These are phyloP conservation scores for Collichthys lucidus DNA, from an alignment of 2,113 vertebrate genomes.

Conservation along the genomic window DNA sequence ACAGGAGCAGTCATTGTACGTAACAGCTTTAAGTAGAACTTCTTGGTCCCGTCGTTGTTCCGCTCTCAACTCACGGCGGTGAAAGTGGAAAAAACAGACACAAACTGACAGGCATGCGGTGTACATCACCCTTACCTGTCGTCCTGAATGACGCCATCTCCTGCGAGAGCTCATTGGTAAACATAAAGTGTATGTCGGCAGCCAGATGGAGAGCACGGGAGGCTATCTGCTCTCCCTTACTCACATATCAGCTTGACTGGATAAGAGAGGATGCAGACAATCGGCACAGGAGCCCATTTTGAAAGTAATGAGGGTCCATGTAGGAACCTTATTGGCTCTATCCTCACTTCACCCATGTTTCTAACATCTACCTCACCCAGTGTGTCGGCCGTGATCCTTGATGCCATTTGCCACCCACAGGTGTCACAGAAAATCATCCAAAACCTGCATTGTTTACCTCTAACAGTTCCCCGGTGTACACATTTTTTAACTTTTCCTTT, in stretches of 20 bases:
- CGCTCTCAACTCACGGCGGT: background rate
- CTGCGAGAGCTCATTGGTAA: slow-evolving; percentile 59
- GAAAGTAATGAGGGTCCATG: slow-evolving; percentile 43
- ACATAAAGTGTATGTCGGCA: slow-evolving; percentile 54
- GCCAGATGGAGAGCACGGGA: slow-evolving; percentile 54
- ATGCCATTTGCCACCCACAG: background rate
- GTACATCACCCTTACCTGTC: slow-evolving; percentile 44
- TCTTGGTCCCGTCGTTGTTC: background rate
- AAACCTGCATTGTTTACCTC: slow-evolving; percentile 19
- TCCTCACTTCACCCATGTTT: slow-evolving; percentile 26
- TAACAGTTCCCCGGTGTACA: background rate
- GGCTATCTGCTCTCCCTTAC: slow-evolving; percentile 56
- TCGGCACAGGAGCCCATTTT: slow-evolving; percentile 42
- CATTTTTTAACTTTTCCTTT: slow-evolving; percentile 20
- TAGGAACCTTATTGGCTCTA: slow-evolving; percentile 18
- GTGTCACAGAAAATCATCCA: slow-evolving; percentile 32
- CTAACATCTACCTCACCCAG: background rate
- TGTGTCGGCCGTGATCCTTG: slow-evolving; percentile 12
- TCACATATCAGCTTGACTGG: slow-evolving; percentile 36
- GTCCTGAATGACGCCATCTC: slow-evolving; percentile 40
- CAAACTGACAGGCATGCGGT: slow-evolving; percentile 11
- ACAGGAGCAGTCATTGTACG: background rate
- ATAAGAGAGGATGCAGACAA: slow-evolving; percentile 39
- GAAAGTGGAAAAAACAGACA: slow-evolving; percentile 18
- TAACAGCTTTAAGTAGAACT: slow-evolving; percentile 5